Percentiles rank a stretch among this genome's conserved stretches.
Conservation (phyloP, 2,888 invertebrate genomes). For the Hyalella azteca region DNA sequence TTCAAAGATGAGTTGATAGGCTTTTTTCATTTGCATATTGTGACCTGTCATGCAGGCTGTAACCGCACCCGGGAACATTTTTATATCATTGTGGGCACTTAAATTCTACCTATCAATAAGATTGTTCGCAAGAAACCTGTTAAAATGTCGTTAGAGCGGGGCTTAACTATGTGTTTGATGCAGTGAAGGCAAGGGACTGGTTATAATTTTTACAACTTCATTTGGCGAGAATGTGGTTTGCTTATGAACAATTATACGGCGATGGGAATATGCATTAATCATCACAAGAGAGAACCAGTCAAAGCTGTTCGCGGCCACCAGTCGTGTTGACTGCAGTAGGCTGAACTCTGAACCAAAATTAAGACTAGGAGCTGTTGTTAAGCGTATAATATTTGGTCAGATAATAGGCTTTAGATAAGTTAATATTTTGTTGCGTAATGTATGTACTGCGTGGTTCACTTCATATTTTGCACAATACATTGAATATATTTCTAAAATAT, state of each 20-base stretch:
- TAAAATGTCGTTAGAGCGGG: background rate
- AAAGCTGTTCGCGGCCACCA: too few species aligned
- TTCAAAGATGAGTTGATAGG: too few species aligned
- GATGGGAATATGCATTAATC: background rate
- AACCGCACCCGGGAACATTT: background rate
- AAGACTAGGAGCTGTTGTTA: too few species aligned
- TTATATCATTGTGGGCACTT: slow-evolving; percentile 1
- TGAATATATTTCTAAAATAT: too few species aligned
- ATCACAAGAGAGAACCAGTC: too few species aligned
- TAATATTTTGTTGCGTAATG: too few species aligned
- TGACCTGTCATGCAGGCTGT: background rate
- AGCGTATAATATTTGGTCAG: too few species aligned
- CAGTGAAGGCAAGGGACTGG: background rate
- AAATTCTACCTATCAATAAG: background rate
- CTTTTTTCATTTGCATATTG: background rate
- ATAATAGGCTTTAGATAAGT: too few species aligned
- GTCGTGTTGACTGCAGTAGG: too few species aligned
- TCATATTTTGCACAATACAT: too few species aligned
- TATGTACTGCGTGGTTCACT: too few species aligned
- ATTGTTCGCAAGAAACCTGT: background rate
- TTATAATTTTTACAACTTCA: slow-evolving; percentile 12
- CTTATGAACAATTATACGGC: background rate
- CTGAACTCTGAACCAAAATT: too few species aligned
- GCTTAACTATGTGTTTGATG: background rate
- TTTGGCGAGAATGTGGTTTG: background rate